Evolutionary conservation across 2,888 invertebrate genomes (phyloP).

Genomic region (Meliscaeva auricollis): DNA sequence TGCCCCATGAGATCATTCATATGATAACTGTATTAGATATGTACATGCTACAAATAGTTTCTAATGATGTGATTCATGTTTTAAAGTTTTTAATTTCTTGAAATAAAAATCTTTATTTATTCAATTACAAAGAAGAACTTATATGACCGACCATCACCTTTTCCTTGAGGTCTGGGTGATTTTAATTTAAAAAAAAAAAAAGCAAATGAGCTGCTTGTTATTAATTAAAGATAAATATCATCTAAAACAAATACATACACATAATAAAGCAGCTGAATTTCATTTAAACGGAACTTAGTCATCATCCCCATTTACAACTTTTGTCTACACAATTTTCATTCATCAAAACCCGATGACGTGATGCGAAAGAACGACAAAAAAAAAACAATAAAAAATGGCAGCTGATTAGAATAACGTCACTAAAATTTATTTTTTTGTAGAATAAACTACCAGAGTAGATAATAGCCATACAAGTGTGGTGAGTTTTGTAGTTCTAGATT

Average conservation of each 20-base stretch:
- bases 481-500: not conserved
- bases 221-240: not conserved
- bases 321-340: constrained; percentile 5
- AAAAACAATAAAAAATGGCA: not conserved
- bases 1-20: constrained; percentile 15
- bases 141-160: constrained; percentile 12
- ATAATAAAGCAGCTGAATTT: not conserved
- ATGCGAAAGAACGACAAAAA: not conserved
- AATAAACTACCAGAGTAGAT: too few species aligned
- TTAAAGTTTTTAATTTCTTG: not conserved
- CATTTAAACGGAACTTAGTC: not conserved
- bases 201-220: not conserved
- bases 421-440: not conserved
- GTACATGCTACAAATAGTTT: not conserved
- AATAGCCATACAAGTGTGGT: not conserved
- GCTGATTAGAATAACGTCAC: not conserved
- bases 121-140: not conserved
- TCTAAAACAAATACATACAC: not conserved
- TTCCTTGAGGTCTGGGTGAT: not conserved
- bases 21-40: constrained; percentile 13
- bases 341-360: not conserved
- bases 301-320: not conserved
- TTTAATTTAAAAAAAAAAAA: not conserved
- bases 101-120: constrained; percentile 2
- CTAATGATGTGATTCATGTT: not conserved